These are phyloP conservation scores for Protobothrops flavoviridis DNA, from an alignment of 2,113 vertebrate species.

Conservation along the genomic window DNA sequence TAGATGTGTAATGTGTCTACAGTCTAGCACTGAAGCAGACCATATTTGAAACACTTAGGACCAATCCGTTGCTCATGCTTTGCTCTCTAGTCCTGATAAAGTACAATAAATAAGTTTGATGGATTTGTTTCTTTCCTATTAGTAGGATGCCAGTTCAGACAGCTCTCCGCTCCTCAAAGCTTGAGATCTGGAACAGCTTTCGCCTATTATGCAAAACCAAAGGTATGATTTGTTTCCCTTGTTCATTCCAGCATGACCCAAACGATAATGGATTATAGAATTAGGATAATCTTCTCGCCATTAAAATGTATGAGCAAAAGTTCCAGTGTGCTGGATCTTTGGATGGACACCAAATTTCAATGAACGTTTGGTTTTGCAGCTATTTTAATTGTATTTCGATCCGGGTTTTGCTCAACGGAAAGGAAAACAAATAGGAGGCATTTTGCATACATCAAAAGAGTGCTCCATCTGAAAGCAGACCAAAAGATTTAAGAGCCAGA, in stretches of 20 bases:
- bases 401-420: not conserved
- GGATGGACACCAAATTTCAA: not conserved
- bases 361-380: not conserved
- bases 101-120: not conserved
- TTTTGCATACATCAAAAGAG: not conserved
- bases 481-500: not conserved
- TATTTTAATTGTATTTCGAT: not conserved
- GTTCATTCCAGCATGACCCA: not conserved
- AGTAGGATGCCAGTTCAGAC: not conserved
- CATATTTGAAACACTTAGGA: not conserved
- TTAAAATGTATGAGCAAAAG: not conserved
- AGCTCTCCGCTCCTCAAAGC: not conserved
- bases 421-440: not conserved
- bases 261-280: not conserved
- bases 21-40: not conserved
- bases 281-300: not conserved
- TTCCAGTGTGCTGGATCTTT: not conserved
- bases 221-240: not conserved
- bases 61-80: not conserved
- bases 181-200: not conserved
- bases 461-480: not conserved
- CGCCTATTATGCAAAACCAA: not conserved
- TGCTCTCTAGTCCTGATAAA: not conserved
- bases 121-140: not conserved
- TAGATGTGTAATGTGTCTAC: not conserved